Evolutionary conservation across 2,888 invertebrate species (phyloP).

Genomic region (Cerastis rubricosa): DNA sequence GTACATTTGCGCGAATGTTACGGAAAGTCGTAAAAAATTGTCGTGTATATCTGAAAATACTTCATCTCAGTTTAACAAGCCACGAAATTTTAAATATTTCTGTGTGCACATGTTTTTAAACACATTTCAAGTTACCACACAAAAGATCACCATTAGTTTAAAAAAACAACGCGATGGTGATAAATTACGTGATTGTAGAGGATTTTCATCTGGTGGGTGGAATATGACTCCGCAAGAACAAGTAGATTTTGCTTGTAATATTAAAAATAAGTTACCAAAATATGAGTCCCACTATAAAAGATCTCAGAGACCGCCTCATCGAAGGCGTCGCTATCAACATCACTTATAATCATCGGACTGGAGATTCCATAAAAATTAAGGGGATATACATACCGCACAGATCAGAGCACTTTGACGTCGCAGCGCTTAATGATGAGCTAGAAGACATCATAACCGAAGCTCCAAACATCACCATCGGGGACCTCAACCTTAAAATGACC

Average conservation of each 20-base stretch:
- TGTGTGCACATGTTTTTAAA: constrained; percentile 15
- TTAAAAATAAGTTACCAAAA: constrained; percentile 29
- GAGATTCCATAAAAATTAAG: too few species aligned
- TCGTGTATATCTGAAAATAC: constrained; percentile 18
- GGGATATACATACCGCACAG: too few species aligned
- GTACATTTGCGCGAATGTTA: constrained; percentile 2
- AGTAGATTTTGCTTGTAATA: constrained; percentile 21
- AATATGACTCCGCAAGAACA: constrained; percentile 32
- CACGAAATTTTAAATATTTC: constrained; percentile 7
- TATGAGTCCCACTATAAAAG: constrained; percentile 37
- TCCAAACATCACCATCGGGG: too few species aligned
- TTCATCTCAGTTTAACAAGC: constrained; percentile 18
- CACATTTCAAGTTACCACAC: constrained; percentile 27
- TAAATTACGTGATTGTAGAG: constrained; percentile 22
- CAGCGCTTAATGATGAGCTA: too few species aligned
- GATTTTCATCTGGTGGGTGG: constrained; percentile 30
- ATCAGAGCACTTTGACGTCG: too few species aligned
- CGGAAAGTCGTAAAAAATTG: constrained; percentile 17
- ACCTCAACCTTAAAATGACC: too few species aligned
- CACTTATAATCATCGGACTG: too few species aligned
- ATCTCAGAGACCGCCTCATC: too few species aligned
- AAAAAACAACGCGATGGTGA: constrained; percentile 33
- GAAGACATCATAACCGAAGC: too few species aligned
- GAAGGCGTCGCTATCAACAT: too few species aligned
- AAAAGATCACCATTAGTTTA: constrained; percentile 29